A percentile compares a stretch with the other conserved stretches of the same genome.
phyloP scores from a whole-genome alignment of 2,113 vertebrate species.

The Anguilla japonica region DNA sequence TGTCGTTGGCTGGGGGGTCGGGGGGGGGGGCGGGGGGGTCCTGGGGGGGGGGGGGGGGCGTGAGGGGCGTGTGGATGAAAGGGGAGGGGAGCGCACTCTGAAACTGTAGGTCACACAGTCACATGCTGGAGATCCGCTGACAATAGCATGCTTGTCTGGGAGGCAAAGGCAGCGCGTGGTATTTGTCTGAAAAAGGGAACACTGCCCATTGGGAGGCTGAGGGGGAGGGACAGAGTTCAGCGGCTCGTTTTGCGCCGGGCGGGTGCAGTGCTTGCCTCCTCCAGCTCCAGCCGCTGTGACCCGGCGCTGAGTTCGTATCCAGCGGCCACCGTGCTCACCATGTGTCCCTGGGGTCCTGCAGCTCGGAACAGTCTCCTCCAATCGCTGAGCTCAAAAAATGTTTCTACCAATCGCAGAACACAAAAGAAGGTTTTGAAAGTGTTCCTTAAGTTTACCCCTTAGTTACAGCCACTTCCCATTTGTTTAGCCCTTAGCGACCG shows the following conservation, averaged over 20 bases:
- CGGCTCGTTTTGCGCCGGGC: not conserved
- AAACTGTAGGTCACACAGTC: not conserved
- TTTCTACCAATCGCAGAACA: too few species aligned
- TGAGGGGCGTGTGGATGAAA: not conserved
- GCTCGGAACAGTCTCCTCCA: too few species aligned
- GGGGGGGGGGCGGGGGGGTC: too few species aligned
- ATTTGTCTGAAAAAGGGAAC: not conserved
- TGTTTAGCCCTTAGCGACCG: not conserved
- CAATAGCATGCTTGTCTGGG: not conserved
- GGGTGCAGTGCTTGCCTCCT: too few species aligned
- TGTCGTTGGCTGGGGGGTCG: not conserved
- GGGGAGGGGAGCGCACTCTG: not conserved
- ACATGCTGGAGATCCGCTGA: not conserved
- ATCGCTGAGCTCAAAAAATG: too few species aligned
- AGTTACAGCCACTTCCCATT: not conserved
- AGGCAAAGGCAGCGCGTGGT: not conserved
- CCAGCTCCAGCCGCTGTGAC: too few species aligned
- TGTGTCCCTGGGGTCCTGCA: too few species aligned
- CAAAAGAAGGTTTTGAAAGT: too few species aligned
- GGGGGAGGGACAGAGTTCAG: not conserved
- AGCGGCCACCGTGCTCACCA: too few species aligned
- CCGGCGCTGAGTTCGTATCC: too few species aligned
- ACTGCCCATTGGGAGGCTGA: not conserved
- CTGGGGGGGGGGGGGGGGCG: too few species aligned
- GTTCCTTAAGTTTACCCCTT: too few species aligned